Base-by-base conservation (phyloP, 2,888 invertebrate genomes). In the Himalopsyche kuldschensis region DNA sequence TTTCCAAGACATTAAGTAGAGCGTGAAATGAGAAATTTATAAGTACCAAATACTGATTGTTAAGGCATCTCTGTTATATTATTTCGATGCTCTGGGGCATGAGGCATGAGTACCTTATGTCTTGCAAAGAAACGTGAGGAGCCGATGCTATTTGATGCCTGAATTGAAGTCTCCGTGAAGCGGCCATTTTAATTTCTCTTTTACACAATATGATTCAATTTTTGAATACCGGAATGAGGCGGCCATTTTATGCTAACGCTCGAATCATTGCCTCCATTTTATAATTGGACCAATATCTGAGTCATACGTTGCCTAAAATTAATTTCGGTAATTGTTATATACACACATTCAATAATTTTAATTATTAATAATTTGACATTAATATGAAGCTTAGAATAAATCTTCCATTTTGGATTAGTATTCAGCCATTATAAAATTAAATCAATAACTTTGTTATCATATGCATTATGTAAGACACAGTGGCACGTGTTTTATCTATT, bases 1-100 rank as follows among this genome's bases (percentile, higher is more conserved):
- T 75, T 55, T 83, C 77, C 76, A 79, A 81, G 55, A 78, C 81
- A 79, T 80, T 31, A 84, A 86, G 82, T 85, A 79, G 84, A 86
- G 84, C 86, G 84, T 86, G 86, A 83, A 86, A 86, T 85, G 83
- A 84, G 83, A 86, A 86, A 84, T 84, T 84, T 81, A 55, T 82
- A 78, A 79, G 78, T 79, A 82, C 75, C 47, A 41, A 63, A 69
- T 35, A 55, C 46, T 32, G 55, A 79, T 79, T 79, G 81, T 81
- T 76, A 32, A 30, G 30, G 78, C 79, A 82, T 82, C 78, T 82
- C 63, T 82, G 32, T 63, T 55, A 55, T 55, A 55, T 55, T 55
- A 55, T 24, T 55, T 55, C 24, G 55, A 55, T 55, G 55, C 55
- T 55, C 55, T 55, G 55, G 55, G 55, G 55, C 55, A 55, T 55